Evolutionary conservation across 92 coral and sea anemone species (phyloP), one percentile per base, ranked within the genome.

Genomic region (Actinernus sp.): DNA sequence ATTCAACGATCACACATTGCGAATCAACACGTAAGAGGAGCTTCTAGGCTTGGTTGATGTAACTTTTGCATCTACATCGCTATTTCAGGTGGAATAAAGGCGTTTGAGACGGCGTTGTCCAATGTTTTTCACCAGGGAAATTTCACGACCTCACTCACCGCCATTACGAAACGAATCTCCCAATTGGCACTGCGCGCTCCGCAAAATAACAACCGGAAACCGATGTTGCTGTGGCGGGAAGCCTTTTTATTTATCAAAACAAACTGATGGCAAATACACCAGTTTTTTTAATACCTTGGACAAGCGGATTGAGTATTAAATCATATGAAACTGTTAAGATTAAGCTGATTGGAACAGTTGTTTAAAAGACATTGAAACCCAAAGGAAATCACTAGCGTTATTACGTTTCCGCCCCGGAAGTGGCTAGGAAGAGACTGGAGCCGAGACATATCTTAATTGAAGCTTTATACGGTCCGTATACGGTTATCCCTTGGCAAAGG

Each of bases 121-220:
- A 20, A 10, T 36, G 55, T 40, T 70, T 70, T 70, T 70, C 25
- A 55, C 19, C 66, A 46, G 27, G 25, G 26, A 36, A 41, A 51
- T 39, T 59, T 68, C 39, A 30, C 46, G 19, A 46, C 49, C 28
- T 49, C 51, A 18, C 49, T 40, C 76, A 76, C 91, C 86, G 91
- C 86, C 97, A 90, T 90, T 90, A 68, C 91, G 40, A 44, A 13
- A 3, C 36, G 31, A 39, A 61, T 41, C 70, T 73, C 97, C 97
- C 97, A 73, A 55, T 70, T 66, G 36, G 19, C 79, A 10, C 49
- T 66, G 92, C 89, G 86, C 57, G 56, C 79, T 20, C 26, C 25
- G 13, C 13, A 11, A 28, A 56, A 68, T 76, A 60, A 46, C 48
- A 36, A 81, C 68, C 90, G 80, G 58, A 68, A 34, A 30, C 36